phyloP scores from a whole-genome alignment of 2,888 invertebrate species.

The Dynastes grantii region DNA sequence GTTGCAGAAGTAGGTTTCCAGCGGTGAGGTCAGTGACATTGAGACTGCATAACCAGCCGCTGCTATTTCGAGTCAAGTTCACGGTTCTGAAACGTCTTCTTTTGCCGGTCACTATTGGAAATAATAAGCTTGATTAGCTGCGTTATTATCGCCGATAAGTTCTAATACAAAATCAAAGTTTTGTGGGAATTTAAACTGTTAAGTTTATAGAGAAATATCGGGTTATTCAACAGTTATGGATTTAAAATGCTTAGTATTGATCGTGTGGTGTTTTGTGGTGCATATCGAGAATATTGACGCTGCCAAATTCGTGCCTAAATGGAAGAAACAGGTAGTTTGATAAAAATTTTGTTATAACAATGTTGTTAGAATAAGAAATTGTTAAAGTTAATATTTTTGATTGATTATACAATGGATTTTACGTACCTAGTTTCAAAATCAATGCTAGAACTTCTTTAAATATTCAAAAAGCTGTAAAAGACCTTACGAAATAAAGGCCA shows the following conservation, averaged over 20 bases:
- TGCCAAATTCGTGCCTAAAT: conserved; percentile 81
- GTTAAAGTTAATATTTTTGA: too few species aligned
- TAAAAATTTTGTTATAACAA: background rate
- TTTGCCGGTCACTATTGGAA: background rate
- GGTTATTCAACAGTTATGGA: conserved; percentile 2
- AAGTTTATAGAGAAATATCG: background rate
- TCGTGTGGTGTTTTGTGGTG: conserved; percentile 20
- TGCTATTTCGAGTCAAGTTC: conserved; percentile 64
- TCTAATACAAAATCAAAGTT: background rate
- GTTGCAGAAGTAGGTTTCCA: conserved; percentile 60
- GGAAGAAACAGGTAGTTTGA: conserved; percentile 82
- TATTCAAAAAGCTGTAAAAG: too few species aligned
- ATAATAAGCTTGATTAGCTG: background rate
- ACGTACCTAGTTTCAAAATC: too few species aligned
- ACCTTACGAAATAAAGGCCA: too few species aligned
- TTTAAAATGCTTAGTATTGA: conserved; percentile 16
- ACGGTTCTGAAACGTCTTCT: conserved; percentile 59
- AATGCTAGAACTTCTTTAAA: too few species aligned
- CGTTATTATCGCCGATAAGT: background rate
- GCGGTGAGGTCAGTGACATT: conserved; percentile 62
- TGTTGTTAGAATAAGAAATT: too few species aligned
- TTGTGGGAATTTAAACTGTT: too few species aligned
- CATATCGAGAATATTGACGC: conserved; percentile 49
- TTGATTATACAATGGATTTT: too few species aligned
- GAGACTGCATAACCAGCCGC: conserved; percentile 50